Evolutionary conservation across 2,113 vertebrate species (phyloP).

Genomic region (Holacanthus passer): DNA sequence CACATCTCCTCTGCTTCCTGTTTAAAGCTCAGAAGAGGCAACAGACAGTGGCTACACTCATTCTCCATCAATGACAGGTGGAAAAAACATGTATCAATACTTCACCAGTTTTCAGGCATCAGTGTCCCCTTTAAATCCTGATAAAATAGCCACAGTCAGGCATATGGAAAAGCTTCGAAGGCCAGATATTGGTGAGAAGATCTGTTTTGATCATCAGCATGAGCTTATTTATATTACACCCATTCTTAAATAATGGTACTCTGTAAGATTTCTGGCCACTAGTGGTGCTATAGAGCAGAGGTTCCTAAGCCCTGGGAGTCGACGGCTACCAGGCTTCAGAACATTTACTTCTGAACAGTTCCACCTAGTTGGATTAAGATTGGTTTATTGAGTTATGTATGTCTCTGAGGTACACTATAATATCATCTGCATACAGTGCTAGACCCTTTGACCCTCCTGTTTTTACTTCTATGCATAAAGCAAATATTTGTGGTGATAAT

Average conservation of each 20-base stretch:
- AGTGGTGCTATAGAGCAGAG: neutral
- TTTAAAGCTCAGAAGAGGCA: neutral
- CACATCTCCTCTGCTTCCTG: conserved; percentile 26
- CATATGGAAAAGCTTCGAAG: neutral
- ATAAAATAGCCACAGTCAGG: neutral
- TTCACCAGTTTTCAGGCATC: neutral
- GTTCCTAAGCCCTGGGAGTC: neutral
- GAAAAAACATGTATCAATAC: neutral
- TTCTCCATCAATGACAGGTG: neutral
- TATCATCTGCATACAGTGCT: too few relatives aligned
- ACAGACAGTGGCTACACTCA: conserved; percentile 9
- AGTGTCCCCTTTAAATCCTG: neutral
- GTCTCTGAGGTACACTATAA: too few relatives aligned
- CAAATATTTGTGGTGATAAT: too few relatives aligned
- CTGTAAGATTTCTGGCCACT: neutral
- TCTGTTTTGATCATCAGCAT: neutral
- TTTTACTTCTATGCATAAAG: too few relatives aligned
- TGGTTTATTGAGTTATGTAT: too few relatives aligned
- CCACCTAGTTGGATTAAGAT: too few relatives aligned
- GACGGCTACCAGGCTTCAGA: too few relatives aligned
- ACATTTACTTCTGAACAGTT: neutral
- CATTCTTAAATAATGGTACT: too few relatives aligned
- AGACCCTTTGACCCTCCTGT: too few relatives aligned
- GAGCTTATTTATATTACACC: too few relatives aligned
- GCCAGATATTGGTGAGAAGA: neutral